Conservation (phyloP, 2,888 invertebrate genomes). For the Alentia gelatinosa region DNA sequence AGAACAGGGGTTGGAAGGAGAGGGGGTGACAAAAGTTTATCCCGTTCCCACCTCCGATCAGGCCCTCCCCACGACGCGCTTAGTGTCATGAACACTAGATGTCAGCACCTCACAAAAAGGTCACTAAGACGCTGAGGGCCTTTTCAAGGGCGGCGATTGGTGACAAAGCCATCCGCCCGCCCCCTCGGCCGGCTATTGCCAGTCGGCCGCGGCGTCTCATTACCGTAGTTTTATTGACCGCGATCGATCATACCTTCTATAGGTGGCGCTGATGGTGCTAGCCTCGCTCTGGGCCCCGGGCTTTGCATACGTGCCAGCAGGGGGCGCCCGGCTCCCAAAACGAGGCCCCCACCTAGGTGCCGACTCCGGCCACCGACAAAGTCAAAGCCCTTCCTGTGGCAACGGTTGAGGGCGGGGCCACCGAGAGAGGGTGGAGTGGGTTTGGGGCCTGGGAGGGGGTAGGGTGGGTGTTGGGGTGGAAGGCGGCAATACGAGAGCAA, state of each 20-base stretch:
- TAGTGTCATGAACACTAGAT: slow-evolving; percentile 20
- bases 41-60: background rate
- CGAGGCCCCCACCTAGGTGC: background rate
- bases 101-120: slow-evolving; percentile 32
- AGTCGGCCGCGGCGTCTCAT: background rate
- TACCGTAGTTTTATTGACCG: slow-evolving; percentile 34
- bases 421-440: background rate
- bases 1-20: background rate
- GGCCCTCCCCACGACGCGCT: background rate
- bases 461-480: background rate
- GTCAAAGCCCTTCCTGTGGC: slow-evolving; percentile 14
- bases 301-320: slow-evolving; percentile 1
- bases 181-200: background rate
- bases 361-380: background rate
- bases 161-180: background rate
- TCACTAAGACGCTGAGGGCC: slow-evolving; percentile 32
- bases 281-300: slow-evolving; percentile 9
- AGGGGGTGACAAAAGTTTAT: background rate
- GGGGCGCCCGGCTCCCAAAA: too few relatives aligned
- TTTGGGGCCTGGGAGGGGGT: background rate
- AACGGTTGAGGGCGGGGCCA: slow-evolving; percentile 3
- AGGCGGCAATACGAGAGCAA: background rate
- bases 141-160: background rate
- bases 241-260: slow-evolving; percentile 45
- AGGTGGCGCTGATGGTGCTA: background rate